A percentile compares a stretch with the other conserved stretches of the same genome.
phyloP scores from a whole-genome alignment of 2,113 vertebrate genomes.

The Solea senegalensis region DNA sequence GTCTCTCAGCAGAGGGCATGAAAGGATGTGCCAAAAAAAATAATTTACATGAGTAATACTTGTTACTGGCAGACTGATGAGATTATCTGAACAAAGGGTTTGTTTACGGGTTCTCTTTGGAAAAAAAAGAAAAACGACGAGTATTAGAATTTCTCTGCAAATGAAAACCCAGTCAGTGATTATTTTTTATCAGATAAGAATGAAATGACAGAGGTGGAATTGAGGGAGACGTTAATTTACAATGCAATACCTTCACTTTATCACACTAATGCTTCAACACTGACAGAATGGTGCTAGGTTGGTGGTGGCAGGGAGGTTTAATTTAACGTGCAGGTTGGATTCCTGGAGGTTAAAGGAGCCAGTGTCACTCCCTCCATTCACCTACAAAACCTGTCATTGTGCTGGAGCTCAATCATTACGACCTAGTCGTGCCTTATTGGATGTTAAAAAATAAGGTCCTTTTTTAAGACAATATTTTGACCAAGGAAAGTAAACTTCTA shows the following conservation, averaged over 20 bases:
- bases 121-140: background rate
- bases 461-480: background rate
- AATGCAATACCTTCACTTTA: conserved; percentile 16
- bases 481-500: background rate
- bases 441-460: conserved; percentile 21
- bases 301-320: conserved; percentile 6
- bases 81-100: too few species aligned
- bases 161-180: conserved; percentile 27
- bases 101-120: background rate
- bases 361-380: conserved; percentile 16
- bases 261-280: conserved; percentile 29
- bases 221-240: conserved; percentile 20
- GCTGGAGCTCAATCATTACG: conserved; percentile 3
- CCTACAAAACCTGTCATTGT: background rate
- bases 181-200: conserved; percentile 8
- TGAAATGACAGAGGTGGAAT: background rate
- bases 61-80: background rate
- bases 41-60: background rate
- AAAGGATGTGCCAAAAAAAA: background rate
- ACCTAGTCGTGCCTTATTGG: conserved; percentile 25
- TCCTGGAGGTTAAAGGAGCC: conserved; percentile 3
- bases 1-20: background rate
- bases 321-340: conserved; percentile 19
- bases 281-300: background rate
- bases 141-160: conserved; percentile 1